Base-by-base conservation (phyloP, 2,888 invertebrate species). In the Eupithecia abbreviata region DNA sequence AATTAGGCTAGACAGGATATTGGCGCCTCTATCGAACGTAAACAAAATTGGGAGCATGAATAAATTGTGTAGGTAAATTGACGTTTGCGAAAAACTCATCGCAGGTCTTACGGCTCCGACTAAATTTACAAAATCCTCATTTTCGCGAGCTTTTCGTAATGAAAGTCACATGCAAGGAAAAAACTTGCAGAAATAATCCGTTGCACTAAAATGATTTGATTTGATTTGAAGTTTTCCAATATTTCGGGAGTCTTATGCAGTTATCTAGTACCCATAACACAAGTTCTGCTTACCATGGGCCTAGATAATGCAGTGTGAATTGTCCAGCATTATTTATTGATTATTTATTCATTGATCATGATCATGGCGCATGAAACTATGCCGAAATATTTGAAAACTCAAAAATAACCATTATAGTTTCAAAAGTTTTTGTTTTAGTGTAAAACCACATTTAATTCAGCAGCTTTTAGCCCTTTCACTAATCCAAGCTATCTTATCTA, bases 401-500 rank as follows among this genome's bases (percentile, higher is more conserved):
- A 1, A 30, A 30, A 30, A 30, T 30, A 30, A 30, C 30, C 30
- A 30, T 30, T 0, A 30, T 30, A 30, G 30, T 30, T 30, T 30
- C 1, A 30, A 30, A 30, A 30, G 30, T 30, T 30, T 30, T 30
- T 30, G 30, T 30, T 30, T 30, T 30, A 30, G 30, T 30, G 30
- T 30, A 30, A 30, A 13, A 13, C 13, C 49, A 45, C 45, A 7
- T 49, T 13, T 13, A 13, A 51, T n/a, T 15, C 51, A 51, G 51
- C 51, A n/a, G n/a, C 62, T 62, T 62, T 62, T 30, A 62, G 3
- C 10, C 9, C 15, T 58, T 45, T 58, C 12, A 43, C 10, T 55
- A 55, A 42, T 67, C 58, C 2, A n/a, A 42, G 65, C 58, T 74
- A 43, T 65, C 62, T 77, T 30, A 30, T 30, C 30, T 30, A 30